These are phyloP conservation scores for Colaptes auratus DNA, from an alignment of 2,113 vertebrate species.

Conservation along the genomic window DNA sequence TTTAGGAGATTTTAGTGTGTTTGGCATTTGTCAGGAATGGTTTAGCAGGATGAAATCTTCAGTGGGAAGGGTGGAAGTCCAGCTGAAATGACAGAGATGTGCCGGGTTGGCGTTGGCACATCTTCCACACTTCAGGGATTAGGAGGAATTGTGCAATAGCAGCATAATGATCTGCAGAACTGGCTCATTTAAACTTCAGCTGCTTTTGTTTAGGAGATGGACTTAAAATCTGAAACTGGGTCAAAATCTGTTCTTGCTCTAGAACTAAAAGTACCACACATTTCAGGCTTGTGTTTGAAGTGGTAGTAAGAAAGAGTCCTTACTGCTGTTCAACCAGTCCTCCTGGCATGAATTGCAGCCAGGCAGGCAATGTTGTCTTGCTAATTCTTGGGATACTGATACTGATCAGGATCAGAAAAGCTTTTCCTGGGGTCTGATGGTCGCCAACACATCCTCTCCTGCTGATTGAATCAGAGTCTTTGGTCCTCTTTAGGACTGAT, in stretches of 20 bases:
- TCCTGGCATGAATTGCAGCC: neutral
- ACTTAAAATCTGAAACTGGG: conserved; percentile 57
- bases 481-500: neutral
- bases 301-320: neutral
- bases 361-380: neutral
- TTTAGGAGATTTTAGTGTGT: conserved; percentile 53
- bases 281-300: conserved; percentile 1
- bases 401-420: neutral
- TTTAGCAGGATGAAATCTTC: conserved; percentile 43
- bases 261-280: neutral
- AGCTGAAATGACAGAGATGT: conserved; percentile 62
- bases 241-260: conserved; percentile 51
- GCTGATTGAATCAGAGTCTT: neutral
- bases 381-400: neutral
- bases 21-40: conserved; percentile 42
- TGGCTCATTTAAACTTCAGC: conserved; percentile 67
- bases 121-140: conserved; percentile 61
- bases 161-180: conserved; percentile 58
- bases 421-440: neutral
- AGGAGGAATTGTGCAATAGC: conserved; percentile 68
- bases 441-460: neutral
- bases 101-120: conserved; percentile 55
- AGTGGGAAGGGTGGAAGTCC: conserved; percentile 44
- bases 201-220: conserved; percentile 68
- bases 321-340: neutral